A percentile compares a stretch with the other conserved stretches of the same genome.
phyloP scores from a whole-genome alignment of 2,113 vertebrate species.

The Gadus chalcogrammus region DNA sequence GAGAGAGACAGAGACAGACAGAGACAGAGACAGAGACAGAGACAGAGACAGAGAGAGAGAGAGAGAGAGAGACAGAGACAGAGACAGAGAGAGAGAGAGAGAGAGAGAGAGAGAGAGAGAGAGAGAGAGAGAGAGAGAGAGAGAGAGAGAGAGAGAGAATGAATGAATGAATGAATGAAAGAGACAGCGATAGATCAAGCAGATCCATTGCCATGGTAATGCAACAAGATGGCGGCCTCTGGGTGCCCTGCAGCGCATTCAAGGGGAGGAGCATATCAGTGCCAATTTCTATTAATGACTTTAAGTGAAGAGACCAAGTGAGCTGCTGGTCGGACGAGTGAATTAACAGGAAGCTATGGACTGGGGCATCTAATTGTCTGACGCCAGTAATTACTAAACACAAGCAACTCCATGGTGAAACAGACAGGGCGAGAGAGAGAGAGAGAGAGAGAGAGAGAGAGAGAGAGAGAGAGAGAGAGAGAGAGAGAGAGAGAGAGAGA shows the following conservation, averaged over 20 bases:
- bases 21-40: too few species aligned
- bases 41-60: not conserved
- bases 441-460: too few species aligned
- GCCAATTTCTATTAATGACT: conserved; percentile 32
- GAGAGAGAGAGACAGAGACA: too few species aligned
- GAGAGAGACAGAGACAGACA: not conserved
- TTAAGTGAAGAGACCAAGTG: conserved; percentile 32
- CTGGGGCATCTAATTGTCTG: conserved; percentile 26
- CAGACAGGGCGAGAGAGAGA: not conserved
- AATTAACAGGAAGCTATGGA: conserved; percentile 50
- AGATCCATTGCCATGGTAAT: not conserved
- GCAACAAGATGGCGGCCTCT: too few species aligned
- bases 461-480: too few species aligned
- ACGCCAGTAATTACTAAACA: conserved; percentile 37
- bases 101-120: too few species aligned
- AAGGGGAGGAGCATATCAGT: conserved; percentile 10
- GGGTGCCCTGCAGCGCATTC: not conserved
- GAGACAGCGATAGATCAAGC: too few species aligned
- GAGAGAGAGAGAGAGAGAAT: too few species aligned
- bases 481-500: too few species aligned
- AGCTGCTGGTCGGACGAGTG: conserved; percentile 38
- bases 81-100: too few species aligned
- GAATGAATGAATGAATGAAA: not conserved
- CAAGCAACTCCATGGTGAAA: conserved; percentile 10
- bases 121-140: too few species aligned